phyloP scores from a whole-genome alignment of 2,113 vertebrate species.

The Forbesichthys agassizii region DNA sequence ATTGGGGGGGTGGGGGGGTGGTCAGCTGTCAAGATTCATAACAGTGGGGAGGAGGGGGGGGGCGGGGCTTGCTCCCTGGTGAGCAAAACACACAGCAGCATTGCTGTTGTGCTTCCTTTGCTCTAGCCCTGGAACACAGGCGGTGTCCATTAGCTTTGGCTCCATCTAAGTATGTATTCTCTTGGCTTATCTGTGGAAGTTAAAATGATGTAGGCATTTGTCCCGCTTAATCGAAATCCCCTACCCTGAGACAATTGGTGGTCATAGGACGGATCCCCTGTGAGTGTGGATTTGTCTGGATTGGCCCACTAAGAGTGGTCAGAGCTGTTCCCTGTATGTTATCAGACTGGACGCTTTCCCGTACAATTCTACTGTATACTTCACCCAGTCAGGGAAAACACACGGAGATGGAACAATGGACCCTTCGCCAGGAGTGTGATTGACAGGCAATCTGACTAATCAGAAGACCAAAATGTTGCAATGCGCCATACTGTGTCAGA shows the following conservation, averaged over 20 bases:
- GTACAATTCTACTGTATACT: not conserved
- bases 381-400: conserved; percentile 19
- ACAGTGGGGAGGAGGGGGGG: conserved; percentile 40
- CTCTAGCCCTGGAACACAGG: not conserved
- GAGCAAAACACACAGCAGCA: conserved; percentile 22
- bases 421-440: no score
- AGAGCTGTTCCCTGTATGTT: conserved; percentile 66
- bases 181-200: conserved; percentile 51
- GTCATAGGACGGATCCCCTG: conserved; percentile 52
- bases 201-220: conserved; percentile 47
- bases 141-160: conserved; percentile 17
- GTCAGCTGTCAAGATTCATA: conserved; percentile 64
- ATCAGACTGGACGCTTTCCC: conserved; percentile 11
- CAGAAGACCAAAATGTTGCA: no score
- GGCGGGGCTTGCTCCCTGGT: conserved; percentile 12
- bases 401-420: no score
- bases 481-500: no score
- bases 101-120: conserved; percentile 3
- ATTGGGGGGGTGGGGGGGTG: conserved; percentile 30
- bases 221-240: conserved; percentile 61
- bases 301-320: conserved; percentile 73
- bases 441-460: no score
- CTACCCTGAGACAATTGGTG: conserved; percentile 43
- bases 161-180: conserved; percentile 14
- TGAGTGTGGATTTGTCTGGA: conserved; percentile 76